Base-by-base conservation (phyloP, 1,140 invertebrate genomes). In the Drosophila sulfurigaster region DNA sequence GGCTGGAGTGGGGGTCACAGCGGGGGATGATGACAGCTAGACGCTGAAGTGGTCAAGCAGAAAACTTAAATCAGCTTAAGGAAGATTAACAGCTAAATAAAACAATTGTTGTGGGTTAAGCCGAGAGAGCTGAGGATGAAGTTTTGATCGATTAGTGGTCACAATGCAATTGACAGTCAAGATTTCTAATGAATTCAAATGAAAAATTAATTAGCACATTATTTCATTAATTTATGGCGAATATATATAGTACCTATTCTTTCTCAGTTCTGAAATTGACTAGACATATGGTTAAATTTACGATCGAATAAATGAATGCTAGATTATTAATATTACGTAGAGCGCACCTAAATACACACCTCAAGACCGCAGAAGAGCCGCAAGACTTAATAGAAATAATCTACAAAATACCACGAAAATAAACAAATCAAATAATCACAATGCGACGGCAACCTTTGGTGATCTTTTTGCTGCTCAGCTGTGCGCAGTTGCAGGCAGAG, bases 401-500 rank as follows among this genome's bases (percentile, higher is more conserved):
- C 32, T 2, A 30, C 2, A 10, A 16, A 38, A 51, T 38, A 49
- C 3, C 30, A 8, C 30, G 10, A 35, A 38, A 38, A 11, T 49
- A 7, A 38, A 20, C 38, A 1, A 57, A 25, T 51, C 46, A 56
- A 46, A 51, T 45, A 20, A 15, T 11, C 5, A 67, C 52, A 59
- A 77, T 72, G 77, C 76, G 54, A 70, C 66, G 60, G 60, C 75
- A 73, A 38, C 51, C 56, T 38, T 20, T 74, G 38, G 38, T 25
- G 52, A 67, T 38, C 51, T 75, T 79, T 41, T 38, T 82, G 38
- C 60, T 87, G 43, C 38, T 35, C 11, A 51, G 13, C 1, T 52
- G 58, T 25, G 32, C 30, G 35, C 56, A 75, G 25, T 45, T 82
- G 2, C 56, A 32, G 20, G 83, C 85, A 2, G 83, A 88, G 62